These are phyloP conservation scores for Eutrigla gurnardus DNA, from an alignment of 2,797 vertebrate species.

Conservation along the genomic window DNA sequence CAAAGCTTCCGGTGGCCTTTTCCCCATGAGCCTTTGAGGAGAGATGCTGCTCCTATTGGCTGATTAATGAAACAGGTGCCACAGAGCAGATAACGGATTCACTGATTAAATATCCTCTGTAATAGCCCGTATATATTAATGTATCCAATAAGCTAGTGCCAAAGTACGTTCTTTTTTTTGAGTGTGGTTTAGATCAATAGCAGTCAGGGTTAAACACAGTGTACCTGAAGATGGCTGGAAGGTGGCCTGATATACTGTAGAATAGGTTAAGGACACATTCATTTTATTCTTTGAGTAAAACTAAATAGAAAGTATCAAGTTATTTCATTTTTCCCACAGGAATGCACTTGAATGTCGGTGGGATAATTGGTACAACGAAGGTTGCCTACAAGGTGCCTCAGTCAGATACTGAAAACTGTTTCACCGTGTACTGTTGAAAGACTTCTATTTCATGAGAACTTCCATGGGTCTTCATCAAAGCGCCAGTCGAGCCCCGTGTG, in stretches of 20 bases:
- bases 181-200: not conserved
- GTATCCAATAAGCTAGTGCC: not conserved
- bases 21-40: not conserved
- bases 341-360: not conserved
- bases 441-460: not conserved
- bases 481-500: slow-evolving; percentile 14
- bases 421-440: not conserved
- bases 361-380: not conserved
- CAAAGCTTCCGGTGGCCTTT: not conserved
- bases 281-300: not conserved
- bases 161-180: not conserved
- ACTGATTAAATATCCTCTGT: not conserved
- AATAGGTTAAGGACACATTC: not conserved
- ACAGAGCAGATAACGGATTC: not conserved
- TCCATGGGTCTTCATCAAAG: slow-evolving; percentile 4
- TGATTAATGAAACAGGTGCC: slow-evolving; percentile 15
- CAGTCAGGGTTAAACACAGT: not conserved
- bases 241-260: not conserved
- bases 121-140: slow-evolving; percentile 18
- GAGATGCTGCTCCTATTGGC: not conserved
- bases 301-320: not conserved
- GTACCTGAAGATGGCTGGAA: not conserved
- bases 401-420: not conserved
- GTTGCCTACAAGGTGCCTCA: slow-evolving; percentile 2
- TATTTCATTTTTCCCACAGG: not conserved